phyloP scores from a whole-genome alignment of 2,888 invertebrate species.

The Ptychoptera contaminata region DNA sequence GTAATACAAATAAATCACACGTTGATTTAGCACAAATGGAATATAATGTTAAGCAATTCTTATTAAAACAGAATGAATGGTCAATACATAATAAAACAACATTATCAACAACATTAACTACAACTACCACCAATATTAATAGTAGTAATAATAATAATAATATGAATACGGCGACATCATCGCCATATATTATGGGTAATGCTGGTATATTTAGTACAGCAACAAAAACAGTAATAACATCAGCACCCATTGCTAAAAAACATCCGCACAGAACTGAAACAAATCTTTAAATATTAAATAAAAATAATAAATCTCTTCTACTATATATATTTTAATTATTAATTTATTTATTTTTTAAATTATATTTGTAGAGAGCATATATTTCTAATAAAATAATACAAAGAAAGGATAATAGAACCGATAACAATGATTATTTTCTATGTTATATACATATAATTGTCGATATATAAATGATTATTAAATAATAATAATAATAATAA shows the following conservation, averaged over 20 bases:
- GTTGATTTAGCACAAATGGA: conserved; percentile 57
- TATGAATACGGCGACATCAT: background rate
- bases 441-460: too few relatives aligned
- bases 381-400: too few relatives aligned
- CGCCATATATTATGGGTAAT: conserved; percentile 7
- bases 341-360: too few relatives aligned
- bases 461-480: too few relatives aligned
- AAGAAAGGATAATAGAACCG: too few relatives aligned
- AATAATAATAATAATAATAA: too few relatives aligned
- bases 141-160: background rate
- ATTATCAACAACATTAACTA: background rate
- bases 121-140: conserved; percentile 8
- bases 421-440: too few relatives aligned
- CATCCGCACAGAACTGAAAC: conserved; percentile 28
- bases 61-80: conserved; percentile 40
- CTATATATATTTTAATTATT: too few relatives aligned
- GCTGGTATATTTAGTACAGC: conserved; percentile 3
- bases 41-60: conserved; percentile 59
- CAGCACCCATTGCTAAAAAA: conserved; percentile 3
- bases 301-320: too few relatives aligned
- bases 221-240: conserved; percentile 8
- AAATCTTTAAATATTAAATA: conserved; percentile 23
- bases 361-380: too few relatives aligned
- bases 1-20: conserved; percentile 17
- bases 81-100: conserved; percentile 21